Evolutionary conservation across 2,888 invertebrate genomes (phyloP).

Genomic region (Pterostichus madidus): DNA sequence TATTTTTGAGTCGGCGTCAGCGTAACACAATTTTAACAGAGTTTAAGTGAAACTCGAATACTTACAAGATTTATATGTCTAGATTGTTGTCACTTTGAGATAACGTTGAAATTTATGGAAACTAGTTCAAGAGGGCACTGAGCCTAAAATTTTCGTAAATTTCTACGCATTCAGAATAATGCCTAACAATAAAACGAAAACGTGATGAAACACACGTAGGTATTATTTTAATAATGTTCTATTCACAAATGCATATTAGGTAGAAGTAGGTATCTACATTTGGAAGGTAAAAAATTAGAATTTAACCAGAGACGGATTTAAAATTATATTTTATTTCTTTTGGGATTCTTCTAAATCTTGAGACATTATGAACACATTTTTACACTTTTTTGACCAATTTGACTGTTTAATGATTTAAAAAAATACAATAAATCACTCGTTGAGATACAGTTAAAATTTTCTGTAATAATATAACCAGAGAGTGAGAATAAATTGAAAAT

Average conservation of each 20-base stretch:
- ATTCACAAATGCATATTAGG: slow-evolving; percentile 3
- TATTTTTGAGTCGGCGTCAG: background rate
- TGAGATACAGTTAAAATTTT: too few species aligned
- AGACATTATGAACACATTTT: too few species aligned
- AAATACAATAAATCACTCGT: too few species aligned
- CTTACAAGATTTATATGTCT: slow-evolving; percentile 3
- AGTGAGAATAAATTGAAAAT: too few species aligned
- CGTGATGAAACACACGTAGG: background rate
- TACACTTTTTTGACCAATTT: too few species aligned
- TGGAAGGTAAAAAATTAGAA: background rate
- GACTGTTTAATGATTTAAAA: too few species aligned
- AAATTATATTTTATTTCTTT: too few species aligned
- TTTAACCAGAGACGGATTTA: too few species aligned
- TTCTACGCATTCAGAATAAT: background rate
- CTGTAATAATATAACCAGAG: too few species aligned
- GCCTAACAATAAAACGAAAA: background rate
- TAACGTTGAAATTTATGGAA: background rate
- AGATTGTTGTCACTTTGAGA: background rate
- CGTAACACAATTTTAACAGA: background rate
- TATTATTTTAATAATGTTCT: slow-evolving; percentile 3
- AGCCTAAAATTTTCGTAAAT: background rate
- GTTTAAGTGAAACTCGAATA: background rate
- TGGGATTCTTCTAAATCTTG: too few species aligned
- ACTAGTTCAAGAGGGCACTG: slow-evolving; percentile 15
- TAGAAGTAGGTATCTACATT: background rate